A percentile compares a stretch with the other conserved stretches of the same genome.
phyloP scores from a whole-genome alignment of 2,797 vertebrate genomes.

The Rhynchonycteris naso region DNA sequence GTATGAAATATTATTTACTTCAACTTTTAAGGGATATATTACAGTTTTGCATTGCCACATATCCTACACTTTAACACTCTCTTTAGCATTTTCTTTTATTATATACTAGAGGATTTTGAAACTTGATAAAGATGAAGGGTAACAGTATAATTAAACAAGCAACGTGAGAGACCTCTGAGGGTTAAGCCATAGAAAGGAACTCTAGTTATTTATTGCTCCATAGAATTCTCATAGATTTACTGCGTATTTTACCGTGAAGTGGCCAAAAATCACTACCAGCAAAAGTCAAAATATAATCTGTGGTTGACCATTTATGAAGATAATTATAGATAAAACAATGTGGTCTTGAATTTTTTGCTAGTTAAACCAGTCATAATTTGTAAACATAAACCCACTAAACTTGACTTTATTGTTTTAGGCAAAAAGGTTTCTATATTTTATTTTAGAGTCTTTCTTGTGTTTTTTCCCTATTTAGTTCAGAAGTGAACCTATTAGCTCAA shows the following conservation, averaged over 20 bases:
- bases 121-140: slow-evolving; percentile 54
- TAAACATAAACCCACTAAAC: slow-evolving; percentile 80
- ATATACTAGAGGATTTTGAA: slow-evolving; percentile 52
- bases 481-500: slow-evolving; percentile 1
- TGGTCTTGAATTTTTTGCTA: slow-evolving; percentile 80
- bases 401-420: slow-evolving; percentile 76
- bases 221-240: slow-evolving; percentile 79
- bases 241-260: slow-evolving; percentile 74
- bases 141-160: slow-evolving; percentile 44
- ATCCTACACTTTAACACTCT: background rate
- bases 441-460: slow-evolving; percentile 67
- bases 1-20: background rate
- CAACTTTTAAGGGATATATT: background rate
- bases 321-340: slow-evolving; percentile 83
- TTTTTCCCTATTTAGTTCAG: background rate
- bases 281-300: slow-evolving; percentile 85
- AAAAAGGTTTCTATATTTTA: slow-evolving; percentile 63
- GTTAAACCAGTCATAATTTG: slow-evolving; percentile 84
- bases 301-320: slow-evolving; percentile 83
- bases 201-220: slow-evolving; percentile 29
- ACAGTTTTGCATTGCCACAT: background rate
- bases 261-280: slow-evolving; percentile 76
- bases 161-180: slow-evolving; percentile 34
- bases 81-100: slow-evolving; percentile 9
- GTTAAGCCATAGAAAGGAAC: slow-evolving; percentile 17